A percentile compares a stretch with the other conserved stretches of the same genome.
phyloP scores from a whole-genome alignment of 2,797 vertebrate species.

The Esox masquinongy region DNA sequence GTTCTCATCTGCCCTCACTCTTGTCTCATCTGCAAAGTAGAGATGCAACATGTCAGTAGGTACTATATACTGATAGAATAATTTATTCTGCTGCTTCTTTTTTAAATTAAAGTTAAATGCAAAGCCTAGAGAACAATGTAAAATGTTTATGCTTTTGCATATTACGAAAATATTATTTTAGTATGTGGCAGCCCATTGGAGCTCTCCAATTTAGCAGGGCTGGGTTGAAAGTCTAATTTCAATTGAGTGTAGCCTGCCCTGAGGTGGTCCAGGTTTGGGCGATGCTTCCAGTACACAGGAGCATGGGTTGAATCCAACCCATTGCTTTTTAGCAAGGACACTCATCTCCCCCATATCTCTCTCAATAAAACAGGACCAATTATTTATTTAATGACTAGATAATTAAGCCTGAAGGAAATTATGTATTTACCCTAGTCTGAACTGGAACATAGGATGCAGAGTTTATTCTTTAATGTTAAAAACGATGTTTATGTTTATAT shows the following conservation, averaged over 20 bases:
- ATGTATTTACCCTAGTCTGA: not conserved
- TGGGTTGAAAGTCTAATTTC: not conserved
- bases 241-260: not conserved
- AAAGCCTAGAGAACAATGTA: not conserved
- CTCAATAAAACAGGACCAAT: not conserved
- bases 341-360: not conserved
- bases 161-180: no score
- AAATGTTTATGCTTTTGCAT: no score
- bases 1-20: no score
- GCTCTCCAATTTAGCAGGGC: no score
- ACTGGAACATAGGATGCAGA: no score
- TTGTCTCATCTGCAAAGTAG: no score
- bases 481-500: no score
- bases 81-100: constrained; percentile 4
- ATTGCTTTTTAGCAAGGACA: not conserved
- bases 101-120: not conserved
- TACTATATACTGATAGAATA: not conserved
- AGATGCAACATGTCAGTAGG: no score
- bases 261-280: not conserved
- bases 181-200: no score
- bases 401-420: constrained; percentile 1
- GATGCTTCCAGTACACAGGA: not conserved
- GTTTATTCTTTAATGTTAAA: not conserved
- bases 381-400: not conserved
- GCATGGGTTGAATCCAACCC: not conserved